Percentiles rank a stretch among this genome's conserved stretches.
phyloP scores from a whole-genome alignment of 2,888 invertebrate species.

The Ochropacha duplaris region DNA sequence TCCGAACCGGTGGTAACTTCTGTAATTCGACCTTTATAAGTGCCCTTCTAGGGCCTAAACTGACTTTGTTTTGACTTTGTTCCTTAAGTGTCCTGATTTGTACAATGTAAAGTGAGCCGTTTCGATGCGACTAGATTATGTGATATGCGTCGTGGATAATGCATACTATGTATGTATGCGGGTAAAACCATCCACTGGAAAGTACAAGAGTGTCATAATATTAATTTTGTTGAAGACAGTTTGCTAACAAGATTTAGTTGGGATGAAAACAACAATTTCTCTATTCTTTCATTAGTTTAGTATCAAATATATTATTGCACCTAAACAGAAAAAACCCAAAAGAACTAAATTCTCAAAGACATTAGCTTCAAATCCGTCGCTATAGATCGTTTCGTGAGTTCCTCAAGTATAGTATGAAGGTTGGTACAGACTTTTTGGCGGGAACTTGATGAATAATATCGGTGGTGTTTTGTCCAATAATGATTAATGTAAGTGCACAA shows the following conservation, averaged over 20 bases:
- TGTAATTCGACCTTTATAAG: no score
- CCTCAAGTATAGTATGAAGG: neutral
- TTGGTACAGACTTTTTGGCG: constrained; percentile 67
- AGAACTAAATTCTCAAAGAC: no score
- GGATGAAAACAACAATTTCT: neutral
- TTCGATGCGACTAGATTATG: neutral
- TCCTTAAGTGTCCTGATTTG: no score
- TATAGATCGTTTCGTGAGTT: no score
- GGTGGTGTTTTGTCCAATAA: no score
- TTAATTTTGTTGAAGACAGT: neutral
- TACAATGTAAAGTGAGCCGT: neutral
- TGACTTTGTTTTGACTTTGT: no score
- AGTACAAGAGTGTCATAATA: neutral
- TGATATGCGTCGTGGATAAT: neutral
- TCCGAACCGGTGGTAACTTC: no score
- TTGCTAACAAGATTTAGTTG: neutral
- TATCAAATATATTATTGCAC: neutral
- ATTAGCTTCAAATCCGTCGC: neutral
- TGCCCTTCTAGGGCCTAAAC: no score
- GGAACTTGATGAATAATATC: no score
- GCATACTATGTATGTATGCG: neutral
- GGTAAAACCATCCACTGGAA: neutral
- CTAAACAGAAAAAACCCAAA: no score
- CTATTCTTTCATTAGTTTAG: neutral
- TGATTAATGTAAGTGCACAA: no score